Evolutionary conservation across 2,888 invertebrate genomes (phyloP), one percentile per base, ranked within the genome.

Genomic region (Drosophila mimetica): DNA sequence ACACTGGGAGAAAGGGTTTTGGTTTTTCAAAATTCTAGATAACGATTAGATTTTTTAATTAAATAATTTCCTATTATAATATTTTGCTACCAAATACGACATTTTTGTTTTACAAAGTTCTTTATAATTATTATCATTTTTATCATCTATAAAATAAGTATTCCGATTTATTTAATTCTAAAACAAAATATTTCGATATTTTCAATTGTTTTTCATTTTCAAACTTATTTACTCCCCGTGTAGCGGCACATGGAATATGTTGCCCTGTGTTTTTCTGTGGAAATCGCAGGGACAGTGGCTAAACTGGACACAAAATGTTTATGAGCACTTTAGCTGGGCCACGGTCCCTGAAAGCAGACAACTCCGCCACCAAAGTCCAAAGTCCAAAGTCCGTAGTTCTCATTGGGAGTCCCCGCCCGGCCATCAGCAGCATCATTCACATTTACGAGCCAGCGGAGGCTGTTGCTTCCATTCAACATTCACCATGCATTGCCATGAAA

Each of bases 341-440:
- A 78, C 65, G 36, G 51, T 46, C 36, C 28, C 64, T 13, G 37
- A 5, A 41, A 51, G 25, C 28, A 22, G 39, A 63, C 34, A n/a
- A 8, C 4, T 37, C 20, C 14, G 46, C 8, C 37, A 34, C 11
- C 30, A 8, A 11, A 22, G 39, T 22, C 28, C 32, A 16, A 13
- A 22, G 55, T 37, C 51, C 37, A n/a, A 25, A 41, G 53, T 44
- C 44, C 60, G 28, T 16, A 44, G 28, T 30, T 28, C 20, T 18
- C 25, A 13, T 7, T 18, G 34, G 69, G 22, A 64, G 70, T 84
- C 82, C 87, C 79, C 67, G 55, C 55, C 44, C 70, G 74, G 60
- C 71, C 86, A 82, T 87, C 79, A 76, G 70, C 69, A 82, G 72
- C 86, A 82, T 87, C 87, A 85, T 87, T 87, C 86, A 85, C 85